A percentile compares a stretch with the other conserved stretches of the same genome.
phyloP scores from a whole-genome alignment of 2,888 invertebrate genomes.

The Volucella bombylans region DNA sequence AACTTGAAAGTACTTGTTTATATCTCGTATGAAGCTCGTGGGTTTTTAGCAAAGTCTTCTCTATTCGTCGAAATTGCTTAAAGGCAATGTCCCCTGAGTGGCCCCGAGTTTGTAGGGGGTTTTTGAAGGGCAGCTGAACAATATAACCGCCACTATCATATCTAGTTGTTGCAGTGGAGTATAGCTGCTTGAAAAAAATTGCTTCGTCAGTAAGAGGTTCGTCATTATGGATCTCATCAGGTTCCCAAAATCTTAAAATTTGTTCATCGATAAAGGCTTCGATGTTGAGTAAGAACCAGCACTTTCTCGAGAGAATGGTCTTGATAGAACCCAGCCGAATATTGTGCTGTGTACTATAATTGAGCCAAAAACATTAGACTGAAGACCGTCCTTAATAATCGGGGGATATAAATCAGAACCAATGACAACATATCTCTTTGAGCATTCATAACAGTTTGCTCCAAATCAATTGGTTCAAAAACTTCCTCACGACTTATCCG shows the following conservation, averaged over 20 bases:
- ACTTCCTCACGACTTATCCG: background rate
- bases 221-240: too few species aligned
- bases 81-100: constrained; percentile 5
- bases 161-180: background rate
- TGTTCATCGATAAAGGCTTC: background rate
- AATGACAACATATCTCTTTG: constrained; percentile 17
- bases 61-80: constrained; percentile 1
- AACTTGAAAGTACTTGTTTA: too few species aligned
- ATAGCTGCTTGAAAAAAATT: background rate
- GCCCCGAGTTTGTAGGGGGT: background rate
- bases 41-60: background rate
- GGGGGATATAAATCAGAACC: constrained; percentile 19
- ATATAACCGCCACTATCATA: background rate
- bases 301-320: background rate
- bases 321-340: constrained; percentile 24
- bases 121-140: constrained; percentile 17
- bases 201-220: too few species aligned
- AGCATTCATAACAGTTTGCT: constrained; percentile 9
- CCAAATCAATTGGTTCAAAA: background rate
- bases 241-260: background rate
- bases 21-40: background rate
- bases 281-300: background rate
- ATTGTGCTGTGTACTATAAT: constrained; percentile 14
- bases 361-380: background rate
- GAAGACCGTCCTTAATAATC: constrained; percentile 12